phyloP scores from a whole-genome alignment of 2,113 vertebrate genomes.

The Pseudorectes ferrugineus region DNA sequence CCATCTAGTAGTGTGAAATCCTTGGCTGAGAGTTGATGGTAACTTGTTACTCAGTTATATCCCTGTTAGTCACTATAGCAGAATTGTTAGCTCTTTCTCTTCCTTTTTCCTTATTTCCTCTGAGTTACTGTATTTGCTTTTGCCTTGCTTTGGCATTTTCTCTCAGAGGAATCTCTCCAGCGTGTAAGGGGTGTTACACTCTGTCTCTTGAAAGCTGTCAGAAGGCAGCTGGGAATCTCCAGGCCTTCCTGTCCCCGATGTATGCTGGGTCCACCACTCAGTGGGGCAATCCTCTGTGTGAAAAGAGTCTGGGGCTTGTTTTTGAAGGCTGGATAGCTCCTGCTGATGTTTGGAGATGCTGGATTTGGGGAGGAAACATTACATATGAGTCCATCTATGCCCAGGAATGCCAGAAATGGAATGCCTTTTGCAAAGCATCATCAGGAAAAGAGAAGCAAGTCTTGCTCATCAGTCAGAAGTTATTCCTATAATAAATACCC shows the following conservation, averaged over 20 bases:
- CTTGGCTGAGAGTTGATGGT: not conserved
- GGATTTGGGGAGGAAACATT: not conserved
- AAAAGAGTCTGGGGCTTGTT: not conserved
- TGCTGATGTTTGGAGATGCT: not conserved
- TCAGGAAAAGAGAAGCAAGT: not conserved
- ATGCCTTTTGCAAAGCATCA: not conserved
- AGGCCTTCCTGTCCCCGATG: not conserved
- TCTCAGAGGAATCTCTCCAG: not conserved
- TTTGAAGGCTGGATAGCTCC: not conserved
- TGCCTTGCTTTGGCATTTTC: not conserved
- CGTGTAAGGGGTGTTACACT: fast-evolving
- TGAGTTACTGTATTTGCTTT: not conserved
- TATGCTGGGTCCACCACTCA: not conserved
- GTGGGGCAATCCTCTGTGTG: fast-evolving
- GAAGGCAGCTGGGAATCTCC: not conserved
- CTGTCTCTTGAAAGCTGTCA: not conserved
- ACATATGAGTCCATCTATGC: fast-evolving
- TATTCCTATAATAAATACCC: not conserved
- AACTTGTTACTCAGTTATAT: not conserved
- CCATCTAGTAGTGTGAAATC: not conserved
- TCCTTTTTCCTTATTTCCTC: not conserved
- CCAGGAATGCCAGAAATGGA: not conserved
- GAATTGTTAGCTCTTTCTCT: not conserved
- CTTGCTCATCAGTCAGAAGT: not conserved
- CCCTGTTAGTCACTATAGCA: not conserved